Evolutionary conservation across 2,113 vertebrate species (phyloP).

Genomic region (Chaetodon trifascialis): DNA sequence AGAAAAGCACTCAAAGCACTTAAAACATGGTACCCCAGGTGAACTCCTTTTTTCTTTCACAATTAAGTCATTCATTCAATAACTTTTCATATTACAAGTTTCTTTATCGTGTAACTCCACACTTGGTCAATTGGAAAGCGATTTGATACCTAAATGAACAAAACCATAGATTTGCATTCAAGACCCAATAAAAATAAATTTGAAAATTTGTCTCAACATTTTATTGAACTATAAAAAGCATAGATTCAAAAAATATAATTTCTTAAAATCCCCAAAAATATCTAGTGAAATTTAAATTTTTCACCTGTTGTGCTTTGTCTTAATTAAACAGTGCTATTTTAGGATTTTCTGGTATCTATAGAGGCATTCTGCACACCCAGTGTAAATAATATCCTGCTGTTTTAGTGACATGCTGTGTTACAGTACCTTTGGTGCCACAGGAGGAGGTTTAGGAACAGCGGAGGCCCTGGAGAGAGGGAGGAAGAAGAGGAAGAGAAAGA

Average conservation of each 20-base stretch:
- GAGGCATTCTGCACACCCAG: background rate
- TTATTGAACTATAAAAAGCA: too few relatives aligned
- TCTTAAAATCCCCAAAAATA: too few relatives aligned
- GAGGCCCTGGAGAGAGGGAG: conserved; percentile 81
- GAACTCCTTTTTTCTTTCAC: background rate
- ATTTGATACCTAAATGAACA: background rate
- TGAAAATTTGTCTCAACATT: too few relatives aligned
- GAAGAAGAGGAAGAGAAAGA: conserved; percentile 2
- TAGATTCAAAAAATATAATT: too few relatives aligned
- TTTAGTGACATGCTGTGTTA: conserved; percentile 28
- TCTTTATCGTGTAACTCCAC: background rate
- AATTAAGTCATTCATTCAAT: background rate
- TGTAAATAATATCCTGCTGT: conserved; percentile 8
- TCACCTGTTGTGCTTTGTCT: conserved; percentile 23
- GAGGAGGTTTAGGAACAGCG: conserved; percentile 85
- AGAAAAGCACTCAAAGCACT: conserved; percentile 12
- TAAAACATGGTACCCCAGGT: conserved; percentile 38
- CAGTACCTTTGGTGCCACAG: conserved; percentile 89
- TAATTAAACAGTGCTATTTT: background rate
- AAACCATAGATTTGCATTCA: background rate
- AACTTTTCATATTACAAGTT: background rate
- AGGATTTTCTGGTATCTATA: background rate
- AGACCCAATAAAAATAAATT: background rate
- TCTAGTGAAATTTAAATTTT: too few relatives aligned
- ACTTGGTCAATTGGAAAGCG: background rate